These are phyloP conservation scores for Phylloscopus whistleri DNA, from an alignment of 2,113 vertebrate genomes.

Conservation along the genomic window DNA sequence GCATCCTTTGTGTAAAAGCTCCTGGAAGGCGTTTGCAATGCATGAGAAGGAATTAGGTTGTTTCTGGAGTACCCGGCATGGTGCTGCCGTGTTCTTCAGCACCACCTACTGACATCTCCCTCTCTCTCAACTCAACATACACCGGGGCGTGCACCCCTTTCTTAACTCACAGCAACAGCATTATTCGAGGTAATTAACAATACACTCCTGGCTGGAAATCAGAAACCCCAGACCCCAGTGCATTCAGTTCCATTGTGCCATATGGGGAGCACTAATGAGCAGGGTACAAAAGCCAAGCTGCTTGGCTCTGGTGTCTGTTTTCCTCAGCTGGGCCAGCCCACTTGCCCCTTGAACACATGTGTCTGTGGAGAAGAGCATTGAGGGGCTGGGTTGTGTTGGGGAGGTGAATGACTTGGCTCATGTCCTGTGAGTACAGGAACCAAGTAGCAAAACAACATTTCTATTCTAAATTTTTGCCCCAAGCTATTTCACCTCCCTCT, in stretches of 20 bases:
- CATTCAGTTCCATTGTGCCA: background rate
- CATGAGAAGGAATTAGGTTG: background rate
- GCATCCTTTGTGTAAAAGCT: slow-evolving; percentile 9
- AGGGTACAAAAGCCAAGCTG: slow-evolving; percentile 9
- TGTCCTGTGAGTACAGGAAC: background rate
- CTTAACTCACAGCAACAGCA: background rate
- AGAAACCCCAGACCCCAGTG: background rate
- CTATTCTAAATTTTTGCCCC: background rate
- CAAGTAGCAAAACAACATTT: background rate
- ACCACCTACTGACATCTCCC: slow-evolving; percentile 43
- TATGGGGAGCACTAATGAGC: background rate
- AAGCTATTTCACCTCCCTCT: background rate
- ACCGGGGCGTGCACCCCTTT: background rate
- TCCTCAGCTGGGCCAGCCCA: background rate
- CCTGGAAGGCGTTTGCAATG: slow-evolving; percentile 16
- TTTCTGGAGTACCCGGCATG: background rate
- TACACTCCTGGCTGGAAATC: background rate
- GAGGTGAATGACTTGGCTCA: background rate
- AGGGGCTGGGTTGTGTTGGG: background rate
- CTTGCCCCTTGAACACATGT: background rate
- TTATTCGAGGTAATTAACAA: background rate
- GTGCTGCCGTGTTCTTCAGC: slow-evolving; percentile 27
- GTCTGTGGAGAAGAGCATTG: background rate
- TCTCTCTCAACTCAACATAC: background rate
- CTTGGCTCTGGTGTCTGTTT: background rate